Base-by-base conservation (phyloP, 2,888 invertebrate species). In the Acanthacorydalis orientalis region DNA sequence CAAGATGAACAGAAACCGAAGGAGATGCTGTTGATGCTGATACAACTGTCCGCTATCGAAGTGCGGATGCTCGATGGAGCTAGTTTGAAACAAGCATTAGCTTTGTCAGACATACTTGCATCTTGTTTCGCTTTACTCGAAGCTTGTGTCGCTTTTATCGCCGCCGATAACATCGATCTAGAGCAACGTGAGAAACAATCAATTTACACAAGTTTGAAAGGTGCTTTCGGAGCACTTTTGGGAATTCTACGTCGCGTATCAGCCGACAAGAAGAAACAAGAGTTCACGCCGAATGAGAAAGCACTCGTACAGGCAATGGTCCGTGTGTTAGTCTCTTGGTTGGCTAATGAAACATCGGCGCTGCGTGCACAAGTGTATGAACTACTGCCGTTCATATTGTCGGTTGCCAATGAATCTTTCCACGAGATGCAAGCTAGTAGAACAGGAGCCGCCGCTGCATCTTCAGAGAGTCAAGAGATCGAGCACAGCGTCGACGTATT, bases 21-120 rank as follows among this genome's bases (percentile, higher is more conserved):
- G 65, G 80, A 87, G 58, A 83, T 90, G 58, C 80, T 92, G 56
- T 68, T 91, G 15, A 67, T 92, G 10, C 64, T 87, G 23, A 77
- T 91, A 48, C 91, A 93, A 62, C 68, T 95, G 48, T 82, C 86
- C 56, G 88, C 90, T 44, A 87, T 93, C 60, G 93, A 95, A 73
- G 83, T 93, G 1, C 77, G 92, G 58, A 92, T 95, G 91, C 70
- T 93, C 52, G 93, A 93, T 59, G 87, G 89, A 53, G 82, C 83
- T 57, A 81, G 80, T 59, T 73, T 90, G 54, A 84, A 87, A 61
- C 77, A 85, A 57, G 81, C 86, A 1, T 77, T 80, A 62, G 71
- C 75, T 40, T 82, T 86, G 62, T 79, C 80, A 43, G 83, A 86
- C 51, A 67, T 90, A 42, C 73, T 89, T n/a, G 82, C 83, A 8